Conservation (phyloP, 2,113 vertebrate species). For the Burhinus oedicnemus region DNA sequence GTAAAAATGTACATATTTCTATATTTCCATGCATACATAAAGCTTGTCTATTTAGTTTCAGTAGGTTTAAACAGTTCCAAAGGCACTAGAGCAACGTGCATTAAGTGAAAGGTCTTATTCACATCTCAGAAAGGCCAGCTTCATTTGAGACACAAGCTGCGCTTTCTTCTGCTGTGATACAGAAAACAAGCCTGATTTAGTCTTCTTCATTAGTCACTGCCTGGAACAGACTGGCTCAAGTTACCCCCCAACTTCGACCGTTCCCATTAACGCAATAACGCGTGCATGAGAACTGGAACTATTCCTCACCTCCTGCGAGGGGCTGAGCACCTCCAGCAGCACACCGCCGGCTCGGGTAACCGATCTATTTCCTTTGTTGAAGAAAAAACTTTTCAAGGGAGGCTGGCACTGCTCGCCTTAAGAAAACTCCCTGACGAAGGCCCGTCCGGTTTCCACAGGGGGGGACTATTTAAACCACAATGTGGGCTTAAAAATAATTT, state of each 20-base stretch:
- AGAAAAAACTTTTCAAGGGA: background rate
- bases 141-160: background rate
- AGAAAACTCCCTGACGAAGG: background rate
- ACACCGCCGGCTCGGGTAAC: background rate
- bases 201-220: background rate
- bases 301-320: background rate
- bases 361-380: background rate
- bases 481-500: background rate
- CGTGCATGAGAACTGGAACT: background rate
- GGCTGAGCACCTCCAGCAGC: background rate
- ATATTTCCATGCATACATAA: background rate
- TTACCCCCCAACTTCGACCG: background rate
- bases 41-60: background rate
- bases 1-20: background rate
- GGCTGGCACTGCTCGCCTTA: background rate
- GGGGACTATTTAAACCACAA: background rate
- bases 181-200: background rate
- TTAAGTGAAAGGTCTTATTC: conserved; percentile 6
- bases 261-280: background rate
- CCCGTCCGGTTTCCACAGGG: background rate
- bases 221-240: conserved; percentile 31
- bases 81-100: background rate
- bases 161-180: background rate
- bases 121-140: background rate
- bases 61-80: background rate